Conservation (phyloP, 2,888 invertebrate species). For the Tetanocera ferruginea region DNA sequence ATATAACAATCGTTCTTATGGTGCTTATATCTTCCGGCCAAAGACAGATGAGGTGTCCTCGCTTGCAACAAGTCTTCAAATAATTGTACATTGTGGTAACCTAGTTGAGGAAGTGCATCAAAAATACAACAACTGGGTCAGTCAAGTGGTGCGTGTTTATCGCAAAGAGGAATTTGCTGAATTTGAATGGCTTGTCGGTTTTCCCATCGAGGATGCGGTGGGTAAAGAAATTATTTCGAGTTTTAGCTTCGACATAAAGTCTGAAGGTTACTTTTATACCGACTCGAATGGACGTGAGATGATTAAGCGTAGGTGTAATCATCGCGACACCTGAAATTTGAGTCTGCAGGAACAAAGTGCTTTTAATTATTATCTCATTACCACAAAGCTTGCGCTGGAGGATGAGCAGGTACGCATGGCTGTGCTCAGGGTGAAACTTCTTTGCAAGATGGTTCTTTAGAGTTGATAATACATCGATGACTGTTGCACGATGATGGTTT, state of each 20-base stretch:
- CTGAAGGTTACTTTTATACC: slow-evolving; percentile 83
- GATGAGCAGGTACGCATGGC: slow-evolving; percentile 70
- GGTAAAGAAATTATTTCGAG: slow-evolving; percentile 88
- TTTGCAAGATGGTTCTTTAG: slow-evolving; percentile 80
- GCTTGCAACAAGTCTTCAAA: slow-evolving; percentile 48
- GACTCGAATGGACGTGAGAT: slow-evolving; percentile 94
- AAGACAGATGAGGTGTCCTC: slow-evolving; percentile 61
- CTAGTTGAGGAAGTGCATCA: slow-evolving; percentile 78
- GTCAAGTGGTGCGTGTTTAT: slow-evolving; percentile 80
- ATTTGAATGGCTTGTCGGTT: slow-evolving; percentile 84
- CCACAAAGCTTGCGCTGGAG: slow-evolving; percentile 81
- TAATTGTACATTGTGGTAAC: slow-evolving; percentile 71
- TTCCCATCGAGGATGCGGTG: slow-evolving; percentile 74
- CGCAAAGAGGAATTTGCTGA: slow-evolving; percentile 74
- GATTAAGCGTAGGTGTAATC: slow-evolving; percentile 76
- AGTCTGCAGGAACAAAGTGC: slow-evolving; percentile 79
- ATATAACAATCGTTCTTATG: slow-evolving; percentile 80
- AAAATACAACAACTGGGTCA: slow-evolving; percentile 78
- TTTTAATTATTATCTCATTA: slow-evolving; percentile 95
- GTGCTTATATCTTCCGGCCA: slow-evolving; percentile 93
- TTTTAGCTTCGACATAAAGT: slow-evolving; percentile 77
- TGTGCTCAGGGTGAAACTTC: slow-evolving; percentile 86
- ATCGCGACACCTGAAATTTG: slow-evolving; percentile 82
- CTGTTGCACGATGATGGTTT: slow-evolving; percentile 89
- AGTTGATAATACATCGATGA: slow-evolving; percentile 89